Conservation (phyloP, 2,797 vertebrate genomes). For the Babyrousa celebensis region DNA sequence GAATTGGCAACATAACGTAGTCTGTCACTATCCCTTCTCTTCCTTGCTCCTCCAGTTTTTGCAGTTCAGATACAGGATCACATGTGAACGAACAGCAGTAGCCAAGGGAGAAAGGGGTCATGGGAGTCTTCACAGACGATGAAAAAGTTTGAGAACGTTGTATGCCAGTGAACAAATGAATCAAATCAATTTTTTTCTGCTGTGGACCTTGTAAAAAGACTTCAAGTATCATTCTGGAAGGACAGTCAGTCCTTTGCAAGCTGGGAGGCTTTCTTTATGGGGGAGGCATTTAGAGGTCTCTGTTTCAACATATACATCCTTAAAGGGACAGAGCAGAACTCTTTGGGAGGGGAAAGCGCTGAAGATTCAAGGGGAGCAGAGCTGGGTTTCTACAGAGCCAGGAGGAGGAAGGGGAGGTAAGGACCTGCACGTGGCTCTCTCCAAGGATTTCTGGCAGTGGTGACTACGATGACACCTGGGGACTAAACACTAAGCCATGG, state of each 20-base stretch:
- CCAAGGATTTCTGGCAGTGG: neutral
- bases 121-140: neutral
- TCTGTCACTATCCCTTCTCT: neutral
- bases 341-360: neutral
- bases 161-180: neutral
- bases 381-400: neutral
- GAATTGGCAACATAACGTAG: constrained; percentile 30
- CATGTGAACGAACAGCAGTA: neutral
- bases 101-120: neutral
- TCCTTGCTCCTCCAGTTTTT: neutral
- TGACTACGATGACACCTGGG: neutral
- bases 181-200: constrained; percentile 15
- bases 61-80: constrained; percentile 26
- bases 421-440: neutral
- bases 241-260: neutral
- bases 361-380: neutral
- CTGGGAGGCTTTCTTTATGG: constrained; percentile 22
- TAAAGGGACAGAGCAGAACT: constrained; percentile 8
- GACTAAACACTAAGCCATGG: neutral
- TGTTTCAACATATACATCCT: constrained; percentile 51
- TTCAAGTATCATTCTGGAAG: constrained; percentile 18
- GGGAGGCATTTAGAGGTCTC: neutral
- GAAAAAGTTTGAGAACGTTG: constrained; percentile 26
- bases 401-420: neutral
- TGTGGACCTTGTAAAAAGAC: constrained; percentile 59